phyloP scores from a whole-genome alignment of 2,797 vertebrate genomes.

The Falco columbarius region DNA sequence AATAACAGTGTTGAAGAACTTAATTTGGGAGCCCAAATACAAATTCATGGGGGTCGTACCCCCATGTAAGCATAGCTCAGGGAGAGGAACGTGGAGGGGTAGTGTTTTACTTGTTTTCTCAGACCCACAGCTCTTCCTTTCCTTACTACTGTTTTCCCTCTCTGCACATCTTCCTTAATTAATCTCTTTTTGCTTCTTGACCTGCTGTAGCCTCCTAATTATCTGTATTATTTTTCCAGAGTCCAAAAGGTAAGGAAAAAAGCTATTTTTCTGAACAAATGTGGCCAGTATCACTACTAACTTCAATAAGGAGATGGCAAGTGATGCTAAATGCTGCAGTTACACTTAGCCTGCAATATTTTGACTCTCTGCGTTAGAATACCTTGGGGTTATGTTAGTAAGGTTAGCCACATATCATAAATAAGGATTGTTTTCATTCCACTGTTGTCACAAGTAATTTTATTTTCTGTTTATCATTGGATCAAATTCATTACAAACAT shows the following conservation, averaged over 20 bases:
- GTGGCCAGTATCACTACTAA: neutral
- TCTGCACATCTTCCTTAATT: neutral
- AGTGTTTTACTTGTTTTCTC: neutral
- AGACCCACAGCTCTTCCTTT: neutral
- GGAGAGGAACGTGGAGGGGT: neutral
- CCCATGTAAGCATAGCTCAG: neutral
- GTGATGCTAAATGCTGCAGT: neutral
- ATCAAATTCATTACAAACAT: conserved; percentile 41
- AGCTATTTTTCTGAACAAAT: neutral
- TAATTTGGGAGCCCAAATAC: neutral
- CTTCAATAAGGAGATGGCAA: neutral
- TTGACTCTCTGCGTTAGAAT: conserved; percentile 9
- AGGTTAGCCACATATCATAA: conserved; percentile 16
- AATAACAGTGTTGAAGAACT: neutral
- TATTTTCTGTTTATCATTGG: neutral
- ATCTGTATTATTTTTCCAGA: neutral
- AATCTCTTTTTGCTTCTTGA: neutral
- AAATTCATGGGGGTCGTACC: too few relatives aligned
- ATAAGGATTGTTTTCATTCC: conserved; percentile 52
- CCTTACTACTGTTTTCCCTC: neutral
- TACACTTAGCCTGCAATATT: conserved; percentile 7
- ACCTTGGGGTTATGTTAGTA: conserved; percentile 5
- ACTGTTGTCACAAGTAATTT: conserved; percentile 18
- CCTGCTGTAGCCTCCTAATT: neutral
- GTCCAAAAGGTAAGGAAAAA: neutral